Evolutionary conservation across 2,797 vertebrate genomes (phyloP).

Genomic region (Cyclopterus lumpus): DNA sequence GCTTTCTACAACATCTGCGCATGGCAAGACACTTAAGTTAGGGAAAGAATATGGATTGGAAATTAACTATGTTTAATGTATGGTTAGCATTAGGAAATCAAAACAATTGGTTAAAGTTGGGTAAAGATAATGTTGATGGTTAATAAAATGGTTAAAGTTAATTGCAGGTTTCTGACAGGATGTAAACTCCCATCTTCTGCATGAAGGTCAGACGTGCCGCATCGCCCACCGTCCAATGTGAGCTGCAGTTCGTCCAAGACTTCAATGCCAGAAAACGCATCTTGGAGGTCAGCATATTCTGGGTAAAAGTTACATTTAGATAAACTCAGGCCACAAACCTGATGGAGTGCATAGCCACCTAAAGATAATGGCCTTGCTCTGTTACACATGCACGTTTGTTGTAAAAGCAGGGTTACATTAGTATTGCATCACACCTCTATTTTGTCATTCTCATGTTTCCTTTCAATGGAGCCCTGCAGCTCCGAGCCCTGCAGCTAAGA

Average conservation of each 20-base stretch:
- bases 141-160: background rate
- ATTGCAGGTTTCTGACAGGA: background rate
- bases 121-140: background rate
- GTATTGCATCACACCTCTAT: conserved; percentile 33
- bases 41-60: background rate
- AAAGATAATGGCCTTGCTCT: conserved; percentile 8
- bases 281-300: background rate
- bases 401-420: conserved; percentile 30
- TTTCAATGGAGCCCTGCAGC: conserved; percentile 38
- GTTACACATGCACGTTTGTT: conserved; percentile 18
- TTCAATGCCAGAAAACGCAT: background rate
- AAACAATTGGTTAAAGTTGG: background rate
- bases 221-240: background rate
- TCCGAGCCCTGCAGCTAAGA: conserved; percentile 31
- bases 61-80: background rate
- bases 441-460: conserved; percentile 48
- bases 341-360: background rate
- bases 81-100: background rate
- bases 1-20: background rate
- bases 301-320: background rate
- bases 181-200: background rate
- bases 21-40: background rate
- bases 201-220: background rate
- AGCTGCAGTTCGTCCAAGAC: background rate
- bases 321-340: background rate